phyloP scores from a whole-genome alignment of 2,113 vertebrate species.

The Heterotilapia buettikoferi region DNA sequence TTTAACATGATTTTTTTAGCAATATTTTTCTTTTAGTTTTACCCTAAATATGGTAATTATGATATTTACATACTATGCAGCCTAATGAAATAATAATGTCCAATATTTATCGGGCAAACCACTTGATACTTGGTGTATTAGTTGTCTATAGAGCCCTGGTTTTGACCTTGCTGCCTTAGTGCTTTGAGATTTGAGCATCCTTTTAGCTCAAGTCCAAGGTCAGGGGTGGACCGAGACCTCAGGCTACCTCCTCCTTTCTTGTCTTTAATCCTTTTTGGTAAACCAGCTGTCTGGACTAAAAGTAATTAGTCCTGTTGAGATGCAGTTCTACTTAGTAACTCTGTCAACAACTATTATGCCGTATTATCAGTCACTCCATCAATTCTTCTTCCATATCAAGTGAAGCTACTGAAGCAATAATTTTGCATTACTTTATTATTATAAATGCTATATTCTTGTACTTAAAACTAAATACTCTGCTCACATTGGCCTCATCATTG shows the following conservation, averaged over 20 bases:
- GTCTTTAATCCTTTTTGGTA: not conserved
- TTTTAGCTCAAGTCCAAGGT: not conserved
- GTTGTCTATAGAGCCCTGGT: not conserved
- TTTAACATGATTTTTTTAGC: not conserved
- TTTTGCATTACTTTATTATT: not conserved
- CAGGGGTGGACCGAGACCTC: not conserved
- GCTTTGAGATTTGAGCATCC: not conserved
- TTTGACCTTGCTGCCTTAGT: not conserved
- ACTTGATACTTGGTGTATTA: not conserved
- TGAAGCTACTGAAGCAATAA: not conserved
- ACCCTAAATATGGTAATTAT: not conserved
- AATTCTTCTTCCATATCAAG: not conserved
- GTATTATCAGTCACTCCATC: too few relatives aligned
- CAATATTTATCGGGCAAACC: fast-evolving
- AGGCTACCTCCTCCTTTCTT: not conserved
- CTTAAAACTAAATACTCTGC: not conserved
- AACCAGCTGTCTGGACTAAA: not conserved
- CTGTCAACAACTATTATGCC: not conserved
- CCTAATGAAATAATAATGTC: not conserved
- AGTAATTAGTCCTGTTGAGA: conserved; percentile 11
- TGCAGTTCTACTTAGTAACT: not conserved
- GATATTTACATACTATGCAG: not conserved
- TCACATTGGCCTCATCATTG: not conserved
- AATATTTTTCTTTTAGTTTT: not conserved
- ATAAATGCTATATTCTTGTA: not conserved